Evolutionary conservation across 2,797 vertebrate genomes (phyloP).

Genomic region (Buphagus erythrorhynchus): DNA sequence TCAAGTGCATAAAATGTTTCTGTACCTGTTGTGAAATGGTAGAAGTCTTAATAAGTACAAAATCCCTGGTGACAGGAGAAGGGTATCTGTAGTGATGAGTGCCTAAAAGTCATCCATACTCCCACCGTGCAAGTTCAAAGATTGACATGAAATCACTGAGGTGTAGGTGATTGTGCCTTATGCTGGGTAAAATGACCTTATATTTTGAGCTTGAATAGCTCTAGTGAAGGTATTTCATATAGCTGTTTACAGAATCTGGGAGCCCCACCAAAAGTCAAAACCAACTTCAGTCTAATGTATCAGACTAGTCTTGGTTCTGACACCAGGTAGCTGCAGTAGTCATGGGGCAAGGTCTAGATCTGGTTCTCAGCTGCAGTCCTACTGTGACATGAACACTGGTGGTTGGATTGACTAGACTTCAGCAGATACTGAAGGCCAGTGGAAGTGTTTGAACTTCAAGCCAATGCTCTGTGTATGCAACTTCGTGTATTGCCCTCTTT

Average conservation of each 20-base stretch:
- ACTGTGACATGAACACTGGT: not conserved
- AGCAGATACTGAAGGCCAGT: not conserved
- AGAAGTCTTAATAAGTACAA: not conserved
- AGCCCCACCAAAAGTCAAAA: not conserved
- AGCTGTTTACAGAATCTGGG: not conserved
- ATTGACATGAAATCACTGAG: not conserved
- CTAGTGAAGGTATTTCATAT: not conserved
- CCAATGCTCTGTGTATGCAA: not conserved
- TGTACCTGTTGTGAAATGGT: not conserved
- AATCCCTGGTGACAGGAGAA: not conserved
- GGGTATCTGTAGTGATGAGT: not conserved
- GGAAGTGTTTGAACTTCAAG: not conserved
- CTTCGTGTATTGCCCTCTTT: not conserved
- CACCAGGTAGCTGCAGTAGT: not conserved
- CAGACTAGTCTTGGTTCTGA: not conserved
- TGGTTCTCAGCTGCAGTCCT: not conserved
- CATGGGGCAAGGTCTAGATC: not conserved
- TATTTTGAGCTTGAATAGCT: not conserved
- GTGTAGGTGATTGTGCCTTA: not conserved
- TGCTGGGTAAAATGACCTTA: not conserved
- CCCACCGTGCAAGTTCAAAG: not conserved
- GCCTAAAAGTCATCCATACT: not conserved
- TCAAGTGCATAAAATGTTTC: not conserved
- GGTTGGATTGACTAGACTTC: not conserved
- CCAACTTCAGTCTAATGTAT: not conserved